phyloP scores from a whole-genome alignment of 2,888 invertebrate genomes.

The Colostygia pectinataria region DNA sequence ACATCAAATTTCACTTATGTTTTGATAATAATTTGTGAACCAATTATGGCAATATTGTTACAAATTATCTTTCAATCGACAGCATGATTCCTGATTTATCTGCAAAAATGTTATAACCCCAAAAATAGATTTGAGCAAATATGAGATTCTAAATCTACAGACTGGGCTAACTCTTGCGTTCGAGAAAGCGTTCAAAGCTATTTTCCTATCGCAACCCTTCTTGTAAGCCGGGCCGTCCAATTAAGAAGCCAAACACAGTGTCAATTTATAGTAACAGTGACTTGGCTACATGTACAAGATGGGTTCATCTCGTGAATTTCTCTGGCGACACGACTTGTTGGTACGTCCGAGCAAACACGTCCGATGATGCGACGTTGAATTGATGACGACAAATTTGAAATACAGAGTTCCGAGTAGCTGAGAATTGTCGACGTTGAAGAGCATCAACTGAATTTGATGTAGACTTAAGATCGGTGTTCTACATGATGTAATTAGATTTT shows the following conservation, averaged over 20 bases:
- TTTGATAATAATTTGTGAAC: too few species aligned
- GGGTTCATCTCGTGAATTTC: conserved; percentile 66
- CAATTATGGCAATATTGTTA: too few species aligned
- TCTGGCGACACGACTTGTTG: conserved; percentile 60
- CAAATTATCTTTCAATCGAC: too few species aligned
- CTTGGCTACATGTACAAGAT: conserved; percentile 54
- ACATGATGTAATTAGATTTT: too few species aligned
- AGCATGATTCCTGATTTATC: too few species aligned
- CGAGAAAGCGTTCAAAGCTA: conserved; percentile 21
- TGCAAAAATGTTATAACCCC: too few species aligned
- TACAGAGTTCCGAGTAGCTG: conserved; percentile 18
- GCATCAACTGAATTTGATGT: too few species aligned
- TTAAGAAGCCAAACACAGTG: conserved; percentile 61
- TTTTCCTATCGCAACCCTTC: conserved; percentile 27
- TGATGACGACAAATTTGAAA: conserved; percentile 59
- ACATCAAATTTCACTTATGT: too few species aligned
- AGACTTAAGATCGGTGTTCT: too few species aligned
- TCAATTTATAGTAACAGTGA: conserved; percentile 76
- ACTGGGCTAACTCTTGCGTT: not conserved
- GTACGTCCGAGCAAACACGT: conserved; percentile 52
- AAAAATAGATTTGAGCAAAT: not conserved
- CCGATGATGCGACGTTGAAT: conserved; percentile 52
- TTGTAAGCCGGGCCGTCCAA: conserved; percentile 52
- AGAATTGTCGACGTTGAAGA: not conserved
- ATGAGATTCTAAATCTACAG: not conserved